Conservation (phyloP, 35 echinoderm and acorn worm species). For the Heliocidaris tuberculata region DNA sequence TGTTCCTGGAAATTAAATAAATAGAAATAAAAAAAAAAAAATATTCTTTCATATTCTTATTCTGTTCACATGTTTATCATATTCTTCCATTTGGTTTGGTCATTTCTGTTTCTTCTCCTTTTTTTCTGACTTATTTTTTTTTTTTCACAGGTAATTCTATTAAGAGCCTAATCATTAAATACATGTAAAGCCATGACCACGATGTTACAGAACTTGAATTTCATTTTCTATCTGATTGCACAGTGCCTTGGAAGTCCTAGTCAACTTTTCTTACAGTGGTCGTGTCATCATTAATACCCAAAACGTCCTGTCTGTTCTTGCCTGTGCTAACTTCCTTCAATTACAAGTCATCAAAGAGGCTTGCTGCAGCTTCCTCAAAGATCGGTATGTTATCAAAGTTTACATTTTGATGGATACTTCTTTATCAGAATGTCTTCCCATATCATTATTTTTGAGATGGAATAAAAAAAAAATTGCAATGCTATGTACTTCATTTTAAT, state of each 20-base stretch:
- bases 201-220: neutral
- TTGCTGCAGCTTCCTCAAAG: slow-evolving; percentile 94
- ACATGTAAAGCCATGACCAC: too few species aligned
- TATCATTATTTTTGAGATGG: too few species aligned
- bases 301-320: slow-evolving; percentile 88
- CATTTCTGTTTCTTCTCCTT: too few species aligned
- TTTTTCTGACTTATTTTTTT: neutral
- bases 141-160: neutral
- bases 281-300: slow-evolving; percentile 73
- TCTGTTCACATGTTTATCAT: too few species aligned
- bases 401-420: neutral
- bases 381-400: slow-evolving; percentile 59
- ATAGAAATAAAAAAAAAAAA: too few species aligned
- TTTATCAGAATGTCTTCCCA: too few species aligned
- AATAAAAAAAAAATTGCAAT: too few species aligned
- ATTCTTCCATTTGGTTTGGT: too few species aligned
- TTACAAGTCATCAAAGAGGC: slow-evolving; percentile 91
- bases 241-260: slow-evolving; percentile 90
- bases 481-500: too few species aligned
- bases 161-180: neutral
- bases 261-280: slow-evolving; percentile 99
- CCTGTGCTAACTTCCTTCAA: slow-evolving; percentile 92
- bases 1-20: too few species aligned
- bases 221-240: slow-evolving; percentile 22
- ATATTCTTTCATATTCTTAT: too few species aligned